These are phyloP conservation scores for Pangasius larnaudii DNA, from an alignment of 2,797 vertebrate species.

Conservation along the genomic window DNA sequence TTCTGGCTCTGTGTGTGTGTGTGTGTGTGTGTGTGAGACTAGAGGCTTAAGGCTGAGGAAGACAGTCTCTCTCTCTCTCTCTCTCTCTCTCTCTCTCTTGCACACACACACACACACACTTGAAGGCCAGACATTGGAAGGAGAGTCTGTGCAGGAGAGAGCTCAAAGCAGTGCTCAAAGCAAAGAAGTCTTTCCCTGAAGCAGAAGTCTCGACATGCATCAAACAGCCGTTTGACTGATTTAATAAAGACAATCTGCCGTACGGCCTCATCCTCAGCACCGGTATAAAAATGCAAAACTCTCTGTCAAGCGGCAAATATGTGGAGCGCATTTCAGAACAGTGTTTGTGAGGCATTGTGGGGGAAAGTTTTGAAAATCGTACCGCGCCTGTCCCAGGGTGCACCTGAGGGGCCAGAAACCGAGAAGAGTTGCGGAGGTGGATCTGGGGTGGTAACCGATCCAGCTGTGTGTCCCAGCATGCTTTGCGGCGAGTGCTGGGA, in stretches of 20 bases:
- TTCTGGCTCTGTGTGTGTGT: constrained; percentile 15
- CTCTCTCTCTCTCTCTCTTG: not conserved
- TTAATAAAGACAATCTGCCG: constrained; percentile 51
- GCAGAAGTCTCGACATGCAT: constrained; percentile 43
- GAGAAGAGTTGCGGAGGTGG: not conserved
- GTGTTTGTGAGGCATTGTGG: not conserved
- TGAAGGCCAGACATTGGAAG: not conserved
- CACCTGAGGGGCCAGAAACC: not conserved
- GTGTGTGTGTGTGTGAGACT: not conserved
- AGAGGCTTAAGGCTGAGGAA: not conserved
- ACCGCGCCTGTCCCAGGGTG: not conserved
- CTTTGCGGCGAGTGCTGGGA: constrained; percentile 57
- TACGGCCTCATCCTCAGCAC: constrained; percentile 7
- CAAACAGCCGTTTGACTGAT: constrained; percentile 46
- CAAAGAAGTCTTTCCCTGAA: constrained; percentile 32
- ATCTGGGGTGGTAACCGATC: constrained; percentile 39
- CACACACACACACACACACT: not conserved
- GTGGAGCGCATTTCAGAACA: constrained; percentile 30
- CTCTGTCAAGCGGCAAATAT: constrained; percentile 46
- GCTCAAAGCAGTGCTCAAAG: constrained; percentile 35
- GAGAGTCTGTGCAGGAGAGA: not conserved
- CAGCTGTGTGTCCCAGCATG: constrained; percentile 64
- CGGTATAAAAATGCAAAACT: not conserved
- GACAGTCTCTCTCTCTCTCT: not conserved
- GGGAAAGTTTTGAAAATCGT: not conserved